Conservation (phyloP, 2,797 vertebrate genomes). For the Pseudochaenichthys georgianus region DNA sequence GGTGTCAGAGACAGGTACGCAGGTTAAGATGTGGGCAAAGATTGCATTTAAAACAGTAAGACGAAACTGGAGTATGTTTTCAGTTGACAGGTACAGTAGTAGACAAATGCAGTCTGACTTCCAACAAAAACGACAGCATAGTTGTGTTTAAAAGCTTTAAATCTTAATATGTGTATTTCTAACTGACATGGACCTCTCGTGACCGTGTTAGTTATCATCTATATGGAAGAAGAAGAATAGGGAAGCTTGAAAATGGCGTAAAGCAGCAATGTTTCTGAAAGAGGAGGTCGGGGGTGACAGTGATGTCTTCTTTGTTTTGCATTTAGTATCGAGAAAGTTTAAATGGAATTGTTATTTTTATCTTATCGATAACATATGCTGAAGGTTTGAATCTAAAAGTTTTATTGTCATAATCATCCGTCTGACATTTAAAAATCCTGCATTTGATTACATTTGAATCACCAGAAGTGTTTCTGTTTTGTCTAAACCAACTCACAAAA, state of each 20-base stretch:
- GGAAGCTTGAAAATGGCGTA: background rate
- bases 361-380: background rate
- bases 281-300: too few species aligned
- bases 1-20: background rate
- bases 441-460: too few species aligned
- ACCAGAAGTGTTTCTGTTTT: too few species aligned
- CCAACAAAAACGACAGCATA: background rate
- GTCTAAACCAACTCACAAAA: background rate
- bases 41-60: background rate
- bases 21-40: background rate
- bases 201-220: too few species aligned
- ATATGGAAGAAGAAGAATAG: background rate
- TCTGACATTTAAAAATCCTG: too few species aligned
- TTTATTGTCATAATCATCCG: too few species aligned
- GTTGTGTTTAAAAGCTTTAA: background rate
- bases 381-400: too few species aligned
- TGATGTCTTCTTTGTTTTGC: background rate
- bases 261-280: background rate
- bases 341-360: background rate
- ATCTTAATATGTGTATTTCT: too few species aligned
- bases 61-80: background rate
- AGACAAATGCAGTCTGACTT: background rate
- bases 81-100: background rate
- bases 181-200: too few species aligned
- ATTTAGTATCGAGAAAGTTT: background rate